Evolutionary conservation across 2,113 vertebrate species (phyloP), one percentile per base, ranked within the genome.

Genomic region (Epinephelus lanceolatus): DNA sequence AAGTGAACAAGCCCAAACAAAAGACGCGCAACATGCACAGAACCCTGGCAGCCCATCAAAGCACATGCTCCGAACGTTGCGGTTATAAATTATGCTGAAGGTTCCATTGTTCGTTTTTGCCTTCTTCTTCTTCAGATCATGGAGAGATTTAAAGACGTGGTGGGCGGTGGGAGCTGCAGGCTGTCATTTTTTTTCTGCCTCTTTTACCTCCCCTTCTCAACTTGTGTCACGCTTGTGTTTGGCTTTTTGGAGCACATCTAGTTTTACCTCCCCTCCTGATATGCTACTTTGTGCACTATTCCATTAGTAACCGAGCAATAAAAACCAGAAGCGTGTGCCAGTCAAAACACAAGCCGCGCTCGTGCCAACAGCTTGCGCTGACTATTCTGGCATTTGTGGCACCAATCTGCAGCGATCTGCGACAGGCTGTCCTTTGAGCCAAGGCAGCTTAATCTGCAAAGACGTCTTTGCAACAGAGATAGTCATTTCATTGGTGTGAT

Each of bases 1-100:
- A 57, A 68, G 62, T 15, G 67, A 76, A 70, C 40, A 71, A 62
- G 62, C 51, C 37, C 78, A 81, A 74, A 93, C 78, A 92, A 90
- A 87, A 88, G 81, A 82, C 5, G 66, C 83, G 75, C 69, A 88
- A 65, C 76, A 86, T 42, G 76, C 78, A 61, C 30, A 73, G 37
- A 71, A 75, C 51, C 66, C 77, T 89, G 88, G 87, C 89, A 86
- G 89, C 86, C 86, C 88, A 91, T 94, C 91, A 91, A 90, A 93
- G 91, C 73, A 18, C 71, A 21, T 45, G 51, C 81, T 81, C 40
- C 19, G 1, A 82, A 78, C 52, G 40, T 57, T 27, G 63, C 60
- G 18, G 68, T 68, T 78, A 78, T 87, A 90, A 93, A 93, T 93
- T 83, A 91, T 81, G 85, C 84, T 82, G 85, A 89, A 88, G 85